Evolutionary conservation across 2,113 vertebrate genomes (phyloP).

Genomic region (Edolisoma coerulescens): DNA sequence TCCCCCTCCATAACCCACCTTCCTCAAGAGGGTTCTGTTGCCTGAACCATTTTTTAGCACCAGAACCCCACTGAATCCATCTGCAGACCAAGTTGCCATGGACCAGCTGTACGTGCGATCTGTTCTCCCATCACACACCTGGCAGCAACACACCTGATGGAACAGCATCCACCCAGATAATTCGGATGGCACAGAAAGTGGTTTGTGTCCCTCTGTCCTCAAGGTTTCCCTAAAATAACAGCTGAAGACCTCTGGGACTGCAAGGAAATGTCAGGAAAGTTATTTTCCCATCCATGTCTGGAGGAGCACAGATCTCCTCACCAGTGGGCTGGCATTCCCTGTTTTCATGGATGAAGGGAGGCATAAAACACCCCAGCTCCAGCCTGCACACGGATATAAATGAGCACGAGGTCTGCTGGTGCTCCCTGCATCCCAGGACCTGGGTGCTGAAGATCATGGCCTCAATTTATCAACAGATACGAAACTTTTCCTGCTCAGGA

Average conservation of each 20-base stretch:
- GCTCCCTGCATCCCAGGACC: neutral
- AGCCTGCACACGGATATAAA: rapidly evolving
- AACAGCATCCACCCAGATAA: neutral
- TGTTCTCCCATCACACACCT: no score
- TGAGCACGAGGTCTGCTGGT: neutral
- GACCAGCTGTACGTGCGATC: rapidly evolving
- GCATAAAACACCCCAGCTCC: neutral
- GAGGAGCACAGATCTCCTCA: neutral
- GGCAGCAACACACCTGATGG: neutral
- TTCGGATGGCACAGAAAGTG: no score
- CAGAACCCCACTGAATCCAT: neutral
- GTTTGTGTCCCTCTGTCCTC: neutral
- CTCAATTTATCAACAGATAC: neutral
- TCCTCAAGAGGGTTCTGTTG: neutral
- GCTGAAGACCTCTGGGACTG: neutral
- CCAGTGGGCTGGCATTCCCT: neutral
- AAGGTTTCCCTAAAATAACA: neutral
- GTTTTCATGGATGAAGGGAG: neutral
- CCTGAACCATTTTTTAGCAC: neutral
- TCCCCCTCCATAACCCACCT: neutral
- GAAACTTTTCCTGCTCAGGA: neutral
- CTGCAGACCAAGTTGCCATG: rapidly evolving
- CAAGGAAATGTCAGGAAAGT: neutral
- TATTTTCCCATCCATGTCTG: neutral
- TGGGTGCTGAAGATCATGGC: neutral